A percentile compares a stretch with the other conserved stretches of the same genome.
phyloP scores from a whole-genome alignment of 2,797 vertebrate species.

The Hippopotamyrus pictus region DNA sequence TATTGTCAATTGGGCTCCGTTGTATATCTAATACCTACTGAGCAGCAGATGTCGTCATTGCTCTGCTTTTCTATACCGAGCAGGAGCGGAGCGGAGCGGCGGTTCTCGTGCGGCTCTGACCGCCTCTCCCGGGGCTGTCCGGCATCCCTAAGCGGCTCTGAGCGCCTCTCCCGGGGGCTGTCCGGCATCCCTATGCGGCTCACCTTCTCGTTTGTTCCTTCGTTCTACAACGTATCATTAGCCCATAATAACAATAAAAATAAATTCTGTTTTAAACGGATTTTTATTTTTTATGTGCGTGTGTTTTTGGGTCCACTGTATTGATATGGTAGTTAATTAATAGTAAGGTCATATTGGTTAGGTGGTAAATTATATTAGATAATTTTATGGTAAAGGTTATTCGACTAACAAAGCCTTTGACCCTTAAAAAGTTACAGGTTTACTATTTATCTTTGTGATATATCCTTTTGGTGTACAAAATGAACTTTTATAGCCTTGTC shows the following conservation, averaged over 20 bases:
- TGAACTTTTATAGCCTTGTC: neutral
- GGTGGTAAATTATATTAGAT: neutral
- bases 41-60: neutral
- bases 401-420: neutral
- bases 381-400: neutral
- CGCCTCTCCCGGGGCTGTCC: no score
- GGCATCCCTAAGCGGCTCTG: no score
- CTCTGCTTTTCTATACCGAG: neutral
- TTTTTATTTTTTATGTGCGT: neutral
- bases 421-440: neutral
- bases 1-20: neutral
- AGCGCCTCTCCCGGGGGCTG: no score
- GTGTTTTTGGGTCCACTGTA: neutral
- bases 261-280: no score
- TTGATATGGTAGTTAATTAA: neutral
- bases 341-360: neutral
- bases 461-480: neutral
- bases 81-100: neutral
- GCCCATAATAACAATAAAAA: no score
- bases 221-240: no score
- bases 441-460: neutral
- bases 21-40: neutral
- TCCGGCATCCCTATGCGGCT: no score
- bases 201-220: no score
- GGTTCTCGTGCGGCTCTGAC: no score